Conservation (phyloP, 2,113 vertebrate genomes). For the Pomatostomus ruficeps region DNA sequence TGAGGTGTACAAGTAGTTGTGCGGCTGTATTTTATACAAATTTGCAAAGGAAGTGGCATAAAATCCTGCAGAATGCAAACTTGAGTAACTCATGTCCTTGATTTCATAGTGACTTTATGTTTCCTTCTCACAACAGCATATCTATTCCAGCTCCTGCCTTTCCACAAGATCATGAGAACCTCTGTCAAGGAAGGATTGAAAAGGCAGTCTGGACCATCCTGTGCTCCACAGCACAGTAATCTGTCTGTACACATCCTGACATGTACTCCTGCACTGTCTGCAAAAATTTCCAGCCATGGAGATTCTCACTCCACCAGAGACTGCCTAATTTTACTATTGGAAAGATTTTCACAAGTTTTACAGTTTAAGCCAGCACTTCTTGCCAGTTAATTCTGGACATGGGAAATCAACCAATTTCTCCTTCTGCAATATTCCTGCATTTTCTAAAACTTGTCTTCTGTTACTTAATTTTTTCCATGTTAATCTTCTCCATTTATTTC, state of each 20-base stretch:
- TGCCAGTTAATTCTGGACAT: not conserved
- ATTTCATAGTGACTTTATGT: not conserved
- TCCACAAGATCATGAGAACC: not conserved
- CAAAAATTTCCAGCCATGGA: not conserved
- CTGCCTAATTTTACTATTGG: not conserved
- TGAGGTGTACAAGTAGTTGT: not conserved
- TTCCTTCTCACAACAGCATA: not conserved
- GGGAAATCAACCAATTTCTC: not conserved
- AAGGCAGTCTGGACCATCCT: not conserved
- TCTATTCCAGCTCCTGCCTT: not conserved
- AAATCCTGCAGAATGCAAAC: not conserved
- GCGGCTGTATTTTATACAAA: not conserved
- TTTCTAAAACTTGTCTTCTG: not conserved
- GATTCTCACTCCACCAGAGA: not conserved
- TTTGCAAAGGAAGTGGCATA: not conserved
- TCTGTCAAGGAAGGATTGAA: not conserved
- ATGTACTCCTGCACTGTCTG: not conserved
- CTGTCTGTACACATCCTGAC: not conserved
- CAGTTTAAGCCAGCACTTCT: not conserved
- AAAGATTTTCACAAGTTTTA: not conserved
- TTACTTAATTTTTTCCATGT: not conserved
- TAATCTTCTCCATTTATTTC: not conserved
- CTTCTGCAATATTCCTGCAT: not conserved
- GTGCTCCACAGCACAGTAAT: not conserved
- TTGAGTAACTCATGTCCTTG: not conserved